Evolutionary conservation across 2,797 vertebrate genomes (phyloP).

Genomic region (Crypturellus tataupa): DNA sequence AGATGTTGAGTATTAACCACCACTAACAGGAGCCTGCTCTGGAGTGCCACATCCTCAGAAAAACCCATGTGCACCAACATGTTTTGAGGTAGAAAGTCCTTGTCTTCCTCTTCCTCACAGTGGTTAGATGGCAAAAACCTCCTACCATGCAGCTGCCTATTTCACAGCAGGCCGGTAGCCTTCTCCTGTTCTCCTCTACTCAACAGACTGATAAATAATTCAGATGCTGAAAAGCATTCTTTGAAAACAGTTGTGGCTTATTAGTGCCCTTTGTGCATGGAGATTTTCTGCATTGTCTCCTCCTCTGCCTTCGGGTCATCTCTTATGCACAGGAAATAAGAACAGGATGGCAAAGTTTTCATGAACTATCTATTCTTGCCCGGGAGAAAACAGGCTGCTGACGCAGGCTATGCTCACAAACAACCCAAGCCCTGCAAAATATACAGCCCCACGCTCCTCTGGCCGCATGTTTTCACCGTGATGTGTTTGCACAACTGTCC

Average conservation of each 20-base stretch:
- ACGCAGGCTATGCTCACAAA: conserved; percentile 21
- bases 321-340: conserved; percentile 37
- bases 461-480: background rate
- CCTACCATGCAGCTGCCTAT: background rate
- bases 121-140: background rate
- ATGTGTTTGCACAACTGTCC: background rate
- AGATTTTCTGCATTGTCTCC: background rate
- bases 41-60: background rate
- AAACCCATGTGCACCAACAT: background rate
- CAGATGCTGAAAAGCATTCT: background rate
- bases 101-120: background rate
- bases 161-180: background rate
- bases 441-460: background rate
- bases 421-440: conserved; percentile 32
- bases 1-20: background rate
- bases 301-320: background rate
- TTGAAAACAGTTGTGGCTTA: background rate
- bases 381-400: conserved; percentile 48
- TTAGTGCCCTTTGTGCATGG: background rate
- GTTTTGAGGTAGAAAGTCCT: background rate
- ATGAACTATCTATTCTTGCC: conserved; percentile 41
- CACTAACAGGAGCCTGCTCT: background rate
- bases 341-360: conserved; percentile 25
- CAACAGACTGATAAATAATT: background rate
- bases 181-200: background rate